Evolutionary conservation across 2,113 vertebrate genomes (phyloP), one percentile per base, ranked within the genome.

Genomic region (Beaufortia kweichowensis): DNA sequence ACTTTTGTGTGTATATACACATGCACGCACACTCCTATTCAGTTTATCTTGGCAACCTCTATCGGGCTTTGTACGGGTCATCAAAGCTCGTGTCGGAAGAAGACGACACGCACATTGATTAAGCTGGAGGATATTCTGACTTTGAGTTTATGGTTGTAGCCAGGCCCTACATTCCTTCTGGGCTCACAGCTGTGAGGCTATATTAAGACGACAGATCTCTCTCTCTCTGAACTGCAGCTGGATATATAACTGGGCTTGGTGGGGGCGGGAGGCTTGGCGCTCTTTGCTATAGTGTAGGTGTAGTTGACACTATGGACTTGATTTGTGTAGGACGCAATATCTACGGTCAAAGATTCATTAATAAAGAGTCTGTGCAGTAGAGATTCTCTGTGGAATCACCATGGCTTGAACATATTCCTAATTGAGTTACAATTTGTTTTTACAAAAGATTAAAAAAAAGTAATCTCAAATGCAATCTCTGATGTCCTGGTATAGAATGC

Each of bases 171-270:
- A 35, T 82, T 69, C 77, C 65, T 71, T 46, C 74, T 61, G 65
- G 50, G 39, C 28, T 60, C 59, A 73, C 81, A 82, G 81, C 77
- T 71, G 82, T 41, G 65, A 64, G 28, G 60, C 79, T 81, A 81
- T 78, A 83, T 80, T 81, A 83, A 62, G 75, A 75, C 23, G 29
- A 56, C 62, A 76, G 63, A 57, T 60, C 39, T 65, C 72, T 60
- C 39, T 65, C 72, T 62, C 50, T 70, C 15, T 39, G 33, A 65
- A 41, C 28, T 79, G 77, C 81, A 82, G 81, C 81, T 79, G 81
- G 72, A 77, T 64, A 53, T 71, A 62, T 77, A 68, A 60, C 63
- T 78, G 75, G 63, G 24, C 23, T 60, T 75, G 46, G 53, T 61
- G 62, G 62, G n/a, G 56, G 68, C 57, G 71, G 63, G 33, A 70